These are phyloP conservation scores for Ptyas mucosa DNA, from an alignment of 2,113 vertebrate species.

Conservation along the genomic window DNA sequence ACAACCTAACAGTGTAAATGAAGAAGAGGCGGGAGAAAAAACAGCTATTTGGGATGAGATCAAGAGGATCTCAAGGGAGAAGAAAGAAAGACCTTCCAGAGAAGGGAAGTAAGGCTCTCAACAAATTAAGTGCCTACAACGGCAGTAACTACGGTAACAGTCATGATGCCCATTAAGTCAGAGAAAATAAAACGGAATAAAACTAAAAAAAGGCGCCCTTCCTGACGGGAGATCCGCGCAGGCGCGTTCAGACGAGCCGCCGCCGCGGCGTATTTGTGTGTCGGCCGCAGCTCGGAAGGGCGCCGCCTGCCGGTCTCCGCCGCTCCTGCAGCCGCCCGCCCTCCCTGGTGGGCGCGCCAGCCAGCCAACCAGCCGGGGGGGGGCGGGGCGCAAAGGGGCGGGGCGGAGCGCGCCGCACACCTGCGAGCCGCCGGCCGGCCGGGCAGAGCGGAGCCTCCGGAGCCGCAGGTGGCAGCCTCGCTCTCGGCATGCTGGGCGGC, in stretches of 20 bases:
- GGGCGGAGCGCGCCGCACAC: not conserved
- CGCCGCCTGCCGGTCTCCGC: not conserved
- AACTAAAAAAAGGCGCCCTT: not conserved
- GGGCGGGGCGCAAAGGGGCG: not conserved
- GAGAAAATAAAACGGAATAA: not conserved
- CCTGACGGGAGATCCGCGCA: not conserved
- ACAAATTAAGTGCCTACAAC: not conserved
- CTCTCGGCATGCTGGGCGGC: not conserved
- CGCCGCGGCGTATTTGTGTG: not conserved
- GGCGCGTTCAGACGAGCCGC: not conserved
- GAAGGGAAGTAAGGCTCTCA: not conserved
- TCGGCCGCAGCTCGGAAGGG: not conserved
- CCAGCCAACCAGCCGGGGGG: not conserved
- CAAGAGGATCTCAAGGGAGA: not conserved
- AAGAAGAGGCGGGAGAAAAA: not conserved
- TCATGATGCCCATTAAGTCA: rapidly evolving
- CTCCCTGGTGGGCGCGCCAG: not conserved
- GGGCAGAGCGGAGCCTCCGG: not conserved
- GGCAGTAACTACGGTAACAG: not conserved
- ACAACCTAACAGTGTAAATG: rapidly evolving
- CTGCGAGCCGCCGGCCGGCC: not conserved
- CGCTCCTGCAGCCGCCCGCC: not conserved
- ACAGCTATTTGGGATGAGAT: not conserved
- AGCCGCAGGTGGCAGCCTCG: not conserved
- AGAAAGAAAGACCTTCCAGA: not conserved